Base-by-base conservation (phyloP, 2,888 invertebrate species). In the Pristionchus mayeri region DNA sequence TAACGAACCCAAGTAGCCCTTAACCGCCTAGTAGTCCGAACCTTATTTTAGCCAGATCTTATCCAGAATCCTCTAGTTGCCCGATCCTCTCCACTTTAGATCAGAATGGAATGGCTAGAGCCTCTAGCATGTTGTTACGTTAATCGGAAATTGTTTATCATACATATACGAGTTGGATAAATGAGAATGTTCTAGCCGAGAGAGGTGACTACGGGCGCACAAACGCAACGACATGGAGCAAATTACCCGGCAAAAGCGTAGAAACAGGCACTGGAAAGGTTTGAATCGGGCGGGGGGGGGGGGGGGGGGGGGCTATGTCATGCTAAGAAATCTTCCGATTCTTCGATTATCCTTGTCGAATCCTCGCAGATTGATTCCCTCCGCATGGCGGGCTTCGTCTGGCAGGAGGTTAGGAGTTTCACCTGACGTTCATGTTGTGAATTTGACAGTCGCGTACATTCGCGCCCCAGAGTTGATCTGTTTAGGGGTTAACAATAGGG, bases 341-440 rank as follows among this genome's bases (percentile, higher is more conserved):
- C 34, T 57, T 84, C 84, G 2, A 84, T 54, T 57, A 84, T 84
- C 7, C 24, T 54, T 24, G 84, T 75, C 6, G 75, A 54, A 27
- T 84, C 84, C n/a, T 84, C 76, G 18, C 84, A 84, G 13, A 84
- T 30, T 2, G 84, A 84, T 40, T 76, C 76, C 60, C 76, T 84
- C 63, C 84, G n/a, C 24, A 76, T 34, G 24, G 44, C 27, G 44
- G 84, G 75, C 27, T 57, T 76, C 18, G 37, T 75, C 40, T 57
- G 75, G 24, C 57, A 76, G 44, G 57, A 57, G 4, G 84, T 84
- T 57, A 84, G 44, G 27, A 84, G 44, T 37, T 37, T 57, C n/a
- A 84, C n/a, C n/a, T n/a, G n/a, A n/a, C n/a, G n/a, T n/a, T n/a
- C n/a, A n/a, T n/a, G n/a, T n/a, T n/a, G n/a, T n/a, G n/a, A n/a